Conservation (phyloP, 2,888 invertebrate genomes). For the Dasypogon diadema region DNA sequence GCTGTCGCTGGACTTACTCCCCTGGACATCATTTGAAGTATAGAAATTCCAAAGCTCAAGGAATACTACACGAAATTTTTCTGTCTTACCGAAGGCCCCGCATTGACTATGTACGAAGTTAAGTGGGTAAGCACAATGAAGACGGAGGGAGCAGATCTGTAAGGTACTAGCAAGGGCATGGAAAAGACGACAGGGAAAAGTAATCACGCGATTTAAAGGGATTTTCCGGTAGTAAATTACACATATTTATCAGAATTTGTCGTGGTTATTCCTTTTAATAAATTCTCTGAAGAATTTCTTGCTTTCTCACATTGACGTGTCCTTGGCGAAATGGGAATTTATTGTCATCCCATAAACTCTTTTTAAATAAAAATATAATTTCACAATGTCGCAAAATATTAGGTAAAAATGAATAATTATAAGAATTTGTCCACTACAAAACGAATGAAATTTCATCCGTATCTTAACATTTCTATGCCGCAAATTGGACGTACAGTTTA, state of each 20-base stretch:
- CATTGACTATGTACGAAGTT: constrained; percentile 29
- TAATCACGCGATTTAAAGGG: constrained; percentile 53
- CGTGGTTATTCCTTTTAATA: constrained; percentile 51
- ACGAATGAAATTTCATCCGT: no score
- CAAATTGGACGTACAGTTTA: no score
- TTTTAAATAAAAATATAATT: no score
- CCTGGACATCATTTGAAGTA: constrained; percentile 22
- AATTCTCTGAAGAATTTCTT: constrained; percentile 25
- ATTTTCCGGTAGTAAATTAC: constrained; percentile 53
- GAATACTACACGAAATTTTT: constrained; percentile 37
- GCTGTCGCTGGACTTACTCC: constrained; percentile 27
- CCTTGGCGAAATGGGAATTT: background rate
- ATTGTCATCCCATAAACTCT: no score
- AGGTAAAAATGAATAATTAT: no score
- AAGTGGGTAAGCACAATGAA: constrained; percentile 33
- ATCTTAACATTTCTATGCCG: no score
- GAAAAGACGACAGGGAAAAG: constrained; percentile 47
- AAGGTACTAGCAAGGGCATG: constrained; percentile 28
- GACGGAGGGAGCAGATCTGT: constrained; percentile 11
- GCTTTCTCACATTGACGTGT: background rate
- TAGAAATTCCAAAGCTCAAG: constrained; percentile 31
- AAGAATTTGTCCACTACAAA: no score
- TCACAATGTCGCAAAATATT: no score
- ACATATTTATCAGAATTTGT: constrained; percentile 53
- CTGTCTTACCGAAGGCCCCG: background rate